phyloP scores from a whole-genome alignment of 2,888 invertebrate species.

The Odontothrips loti region DNA sequence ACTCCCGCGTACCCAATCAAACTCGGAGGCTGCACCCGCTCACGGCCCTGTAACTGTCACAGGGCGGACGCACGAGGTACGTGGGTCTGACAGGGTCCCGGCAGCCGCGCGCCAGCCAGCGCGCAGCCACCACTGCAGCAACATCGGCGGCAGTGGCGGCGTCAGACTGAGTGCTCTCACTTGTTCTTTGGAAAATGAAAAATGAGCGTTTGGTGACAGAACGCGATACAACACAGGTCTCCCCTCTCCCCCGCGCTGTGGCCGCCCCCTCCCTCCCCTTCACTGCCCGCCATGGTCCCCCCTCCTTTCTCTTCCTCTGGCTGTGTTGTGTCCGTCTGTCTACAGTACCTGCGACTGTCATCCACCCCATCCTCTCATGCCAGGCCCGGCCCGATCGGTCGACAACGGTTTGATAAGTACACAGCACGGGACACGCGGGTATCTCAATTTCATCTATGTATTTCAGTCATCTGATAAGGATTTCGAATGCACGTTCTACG shows the following conservation, averaged over 20 bases:
- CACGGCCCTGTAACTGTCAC: too few relatives aligned
- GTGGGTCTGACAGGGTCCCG: neutral
- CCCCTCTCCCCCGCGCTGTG: neutral
- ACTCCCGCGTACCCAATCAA: neutral
- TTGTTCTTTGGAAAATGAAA: constrained; percentile 27
- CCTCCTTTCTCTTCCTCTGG: neutral
- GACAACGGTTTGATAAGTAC: too few relatives aligned
- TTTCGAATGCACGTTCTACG: too few relatives aligned
- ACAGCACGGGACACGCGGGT: too few relatives aligned
- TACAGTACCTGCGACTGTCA: neutral
- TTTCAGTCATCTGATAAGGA: too few relatives aligned
- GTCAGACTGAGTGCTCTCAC: constrained; percentile 18
- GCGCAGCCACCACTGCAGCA: neutral
- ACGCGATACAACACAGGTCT: constrained; percentile 23
- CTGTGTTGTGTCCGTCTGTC: neutral
- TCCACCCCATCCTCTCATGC: too few relatives aligned
- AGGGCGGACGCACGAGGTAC: too few relatives aligned
- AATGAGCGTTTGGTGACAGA: constrained; percentile 26
- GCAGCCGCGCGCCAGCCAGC: neutral
- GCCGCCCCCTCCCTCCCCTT: neutral
- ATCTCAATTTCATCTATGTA: too few relatives aligned
- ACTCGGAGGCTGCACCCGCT: neutral
- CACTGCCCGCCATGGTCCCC: neutral
- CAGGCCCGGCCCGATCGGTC: too few relatives aligned
- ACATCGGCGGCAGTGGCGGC: neutral